Conservation (phyloP, 1,140 invertebrate genomes). For the Drosophila funebris region DNA sequence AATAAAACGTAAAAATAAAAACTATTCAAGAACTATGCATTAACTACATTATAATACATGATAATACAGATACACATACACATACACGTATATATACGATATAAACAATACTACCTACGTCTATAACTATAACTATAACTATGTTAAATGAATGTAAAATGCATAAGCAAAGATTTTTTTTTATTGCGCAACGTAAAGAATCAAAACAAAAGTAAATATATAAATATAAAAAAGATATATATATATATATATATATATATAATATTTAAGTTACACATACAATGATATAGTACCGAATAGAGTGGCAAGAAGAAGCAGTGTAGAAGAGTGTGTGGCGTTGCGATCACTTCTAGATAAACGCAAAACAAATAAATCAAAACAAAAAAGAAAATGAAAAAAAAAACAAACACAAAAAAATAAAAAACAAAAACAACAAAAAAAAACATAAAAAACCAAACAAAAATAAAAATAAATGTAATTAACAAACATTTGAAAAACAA, state of each 20-base stretch:
- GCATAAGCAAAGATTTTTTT: conserved; percentile 44
- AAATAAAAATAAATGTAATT: conserved; percentile 60
- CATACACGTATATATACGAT: conserved; percentile 10
- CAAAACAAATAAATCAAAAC: conserved; percentile 47
- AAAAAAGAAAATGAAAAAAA: conserved; percentile 26
- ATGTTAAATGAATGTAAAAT: conserved; percentile 51
- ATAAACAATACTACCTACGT: conserved; percentile 41
- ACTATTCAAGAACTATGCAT: conserved; percentile 28
- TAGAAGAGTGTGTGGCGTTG: conserved; percentile 2
- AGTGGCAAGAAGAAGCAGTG: not conserved
- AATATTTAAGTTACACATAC: conserved; percentile 23
- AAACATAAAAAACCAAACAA: conserved; percentile 31
- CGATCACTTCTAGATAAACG: conserved; percentile 27
- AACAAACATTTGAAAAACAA: conserved; percentile 54
- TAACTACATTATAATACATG: conserved; percentile 17
- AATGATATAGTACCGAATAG: conserved; percentile 24
- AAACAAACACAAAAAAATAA: conserved; percentile 25
- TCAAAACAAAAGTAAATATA: conserved; percentile 35
- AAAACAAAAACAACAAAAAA: conserved; percentile 20
- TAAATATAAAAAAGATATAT: too few species aligned
- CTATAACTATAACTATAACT: conserved; percentile 18
- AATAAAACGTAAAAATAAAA: conserved; percentile 15
- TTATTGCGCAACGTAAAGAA: conserved; percentile 44
- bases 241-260: conserved; percentile 16
- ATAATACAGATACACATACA: conserved; percentile 7